Percentiles rank a stretch among this genome's conserved stretches.
These are phyloP conservation scores for Lobophora halterata DNA, from an alignment of 2,888 invertebrate genomes.

Conservation along the genomic window DNA sequence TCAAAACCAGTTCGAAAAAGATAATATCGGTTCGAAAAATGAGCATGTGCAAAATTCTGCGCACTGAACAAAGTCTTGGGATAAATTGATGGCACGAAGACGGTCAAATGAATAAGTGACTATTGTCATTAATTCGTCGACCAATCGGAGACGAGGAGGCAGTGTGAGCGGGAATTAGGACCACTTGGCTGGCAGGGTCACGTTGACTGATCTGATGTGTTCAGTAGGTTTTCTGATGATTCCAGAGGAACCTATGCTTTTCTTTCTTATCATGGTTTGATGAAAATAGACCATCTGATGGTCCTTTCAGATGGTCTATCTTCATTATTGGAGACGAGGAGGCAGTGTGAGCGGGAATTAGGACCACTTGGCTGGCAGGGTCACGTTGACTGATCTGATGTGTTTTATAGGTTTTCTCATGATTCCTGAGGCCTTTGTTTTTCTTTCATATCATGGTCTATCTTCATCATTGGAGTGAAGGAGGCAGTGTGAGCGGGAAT, in stretches of 20 bases:
- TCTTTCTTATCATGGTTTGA: no score
- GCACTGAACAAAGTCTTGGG: slow-evolving; percentile 43
- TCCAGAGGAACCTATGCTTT: no score
- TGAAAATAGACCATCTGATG: no score
- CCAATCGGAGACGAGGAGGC: slow-evolving; percentile 58
- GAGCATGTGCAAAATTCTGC: background rate
- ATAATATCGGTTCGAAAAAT: background rate
- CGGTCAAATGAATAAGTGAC: slow-evolving; percentile 69
- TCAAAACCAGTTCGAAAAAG: slow-evolving; percentile 19
- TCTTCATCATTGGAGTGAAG: no score
- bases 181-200: slow-evolving; percentile 71
- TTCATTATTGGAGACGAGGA: no score
- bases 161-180: slow-evolving; percentile 63
- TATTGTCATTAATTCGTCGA: slow-evolving; percentile 67
- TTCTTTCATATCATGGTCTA: no score
- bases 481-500: no score
- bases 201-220: slow-evolving; percentile 41
- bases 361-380: slow-evolving; percentile 69
- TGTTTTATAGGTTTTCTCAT: slow-evolving; percentile 12
- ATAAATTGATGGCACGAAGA: slow-evolving; percentile 66
- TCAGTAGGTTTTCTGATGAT: slow-evolving; percentile 10
- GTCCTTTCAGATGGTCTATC: no score
- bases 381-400: slow-evolving; percentile 54
- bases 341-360: no score
- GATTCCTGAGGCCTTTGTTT: no score